A percentile compares a stretch with the other conserved stretches of the same genome.
These are phyloP conservation scores for Ceraclea dissimilis DNA, from an alignment of 2,888 invertebrate species.

Conservation along the genomic window DNA sequence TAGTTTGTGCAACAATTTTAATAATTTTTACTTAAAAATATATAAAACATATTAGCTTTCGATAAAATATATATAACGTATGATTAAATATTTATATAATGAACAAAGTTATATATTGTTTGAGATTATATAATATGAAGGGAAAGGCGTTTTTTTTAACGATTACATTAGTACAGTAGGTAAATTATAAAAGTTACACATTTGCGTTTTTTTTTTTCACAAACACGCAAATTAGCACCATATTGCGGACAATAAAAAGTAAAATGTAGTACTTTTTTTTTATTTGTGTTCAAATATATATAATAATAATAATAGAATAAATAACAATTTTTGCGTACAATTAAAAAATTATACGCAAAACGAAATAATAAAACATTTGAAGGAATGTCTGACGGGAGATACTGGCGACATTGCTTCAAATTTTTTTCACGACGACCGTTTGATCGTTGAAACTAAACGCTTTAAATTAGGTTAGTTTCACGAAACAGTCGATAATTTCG, in stretches of 20 bases:
- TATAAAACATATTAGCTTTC: too few relatives aligned
- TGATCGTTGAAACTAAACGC: not conserved
- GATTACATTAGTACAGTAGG: too few relatives aligned
- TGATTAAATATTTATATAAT: too few relatives aligned
- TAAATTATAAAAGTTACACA: too few relatives aligned
- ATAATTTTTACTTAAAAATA: too few relatives aligned
- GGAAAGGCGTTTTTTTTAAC: too few relatives aligned
- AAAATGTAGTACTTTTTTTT: constrained; percentile 6
- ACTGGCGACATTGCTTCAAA: not conserved
- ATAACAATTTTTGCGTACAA: not conserved
- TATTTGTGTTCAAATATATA: too few relatives aligned
- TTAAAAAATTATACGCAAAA: constrained; percentile 11
- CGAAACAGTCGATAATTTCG: not conserved
- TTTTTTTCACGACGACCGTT: not conserved
- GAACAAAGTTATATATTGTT: too few relatives aligned
- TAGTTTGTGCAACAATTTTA: constrained; percentile 13
- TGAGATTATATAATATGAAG: too few relatives aligned
- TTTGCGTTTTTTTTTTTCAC: too few relatives aligned
- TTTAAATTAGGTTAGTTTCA: not conserved
- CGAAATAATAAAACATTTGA: constrained; percentile 3
- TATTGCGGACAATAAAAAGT: constrained; percentile 25
- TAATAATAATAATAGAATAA: too few relatives aligned
- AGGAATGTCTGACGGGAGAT: not conserved
- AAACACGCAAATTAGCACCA: constrained; percentile 23
- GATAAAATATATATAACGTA: too few relatives aligned